Evolutionary conservation across 2,113 vertebrate species (phyloP).

Genomic region (Channa maculata): DNA sequence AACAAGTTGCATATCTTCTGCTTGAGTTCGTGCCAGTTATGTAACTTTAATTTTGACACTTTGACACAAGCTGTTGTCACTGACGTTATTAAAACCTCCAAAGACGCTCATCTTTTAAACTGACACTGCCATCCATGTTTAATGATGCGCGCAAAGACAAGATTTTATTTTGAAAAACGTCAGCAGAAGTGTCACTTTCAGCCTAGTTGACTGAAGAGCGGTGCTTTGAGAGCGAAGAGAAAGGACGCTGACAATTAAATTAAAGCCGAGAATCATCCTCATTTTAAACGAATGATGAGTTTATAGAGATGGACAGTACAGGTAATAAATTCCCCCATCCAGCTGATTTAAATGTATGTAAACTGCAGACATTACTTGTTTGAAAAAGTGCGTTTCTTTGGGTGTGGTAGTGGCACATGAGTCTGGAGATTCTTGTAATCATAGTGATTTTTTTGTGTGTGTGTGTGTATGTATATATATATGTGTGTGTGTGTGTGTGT

Average conservation of each 20-base stretch:
- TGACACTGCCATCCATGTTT: neutral
- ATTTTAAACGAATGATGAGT: conserved; percentile 42
- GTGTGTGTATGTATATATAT: no score
- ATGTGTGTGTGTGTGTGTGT: no score
- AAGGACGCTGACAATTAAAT: neutral
- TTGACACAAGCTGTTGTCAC: no score
- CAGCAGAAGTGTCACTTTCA: neutral
- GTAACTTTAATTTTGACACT: neutral
- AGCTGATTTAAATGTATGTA: no score
- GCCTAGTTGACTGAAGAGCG: neutral
- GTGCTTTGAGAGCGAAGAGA: neutral
- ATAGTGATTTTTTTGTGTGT: no score
- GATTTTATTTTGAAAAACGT: conserved; percentile 64
- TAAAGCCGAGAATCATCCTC: neutral
- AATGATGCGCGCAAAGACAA: neutral
- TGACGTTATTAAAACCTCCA: no score
- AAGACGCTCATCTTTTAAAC: neutral
- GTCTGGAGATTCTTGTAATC: no score
- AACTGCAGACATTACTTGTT: no score
- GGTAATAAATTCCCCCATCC: conserved; percentile 36
- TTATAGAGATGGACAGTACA: conserved; percentile 58
- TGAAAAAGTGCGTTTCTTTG: neutral
- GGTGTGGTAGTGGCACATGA: conserved; percentile 11
- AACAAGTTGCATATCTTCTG: no score
- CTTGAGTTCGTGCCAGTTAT: neutral